Evolutionary conservation across 2,888 invertebrate species (phyloP).

Genomic region (Carpatolechia fugitivella): DNA sequence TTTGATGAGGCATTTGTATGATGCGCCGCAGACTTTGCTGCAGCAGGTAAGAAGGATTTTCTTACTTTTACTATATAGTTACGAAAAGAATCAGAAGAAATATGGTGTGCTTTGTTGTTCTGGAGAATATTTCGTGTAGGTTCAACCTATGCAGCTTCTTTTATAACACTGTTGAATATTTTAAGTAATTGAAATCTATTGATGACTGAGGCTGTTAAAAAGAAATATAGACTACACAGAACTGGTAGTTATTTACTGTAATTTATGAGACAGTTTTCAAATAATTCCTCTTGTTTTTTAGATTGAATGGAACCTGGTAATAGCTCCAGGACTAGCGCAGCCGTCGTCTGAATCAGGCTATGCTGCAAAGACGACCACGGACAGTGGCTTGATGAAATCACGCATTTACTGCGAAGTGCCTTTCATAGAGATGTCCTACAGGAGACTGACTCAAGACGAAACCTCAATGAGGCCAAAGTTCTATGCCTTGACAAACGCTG

Average conservation of each 20-base stretch:
- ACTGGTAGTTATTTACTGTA: too few relatives aligned
- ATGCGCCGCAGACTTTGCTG: conserved; percentile 90
- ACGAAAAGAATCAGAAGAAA: too few relatives aligned
- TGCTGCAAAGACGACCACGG: conserved; percentile 46
- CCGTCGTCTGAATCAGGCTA: conserved; percentile 46
- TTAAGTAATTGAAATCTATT: too few relatives aligned
- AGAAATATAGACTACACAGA: too few relatives aligned
- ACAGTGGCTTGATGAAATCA: conserved; percentile 55
- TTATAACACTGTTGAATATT: too few relatives aligned
- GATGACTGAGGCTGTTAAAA: too few relatives aligned
- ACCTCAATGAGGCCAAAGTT: conserved; percentile 92
- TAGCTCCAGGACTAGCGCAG: conserved; percentile 66
- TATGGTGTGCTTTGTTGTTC: too few relatives aligned
- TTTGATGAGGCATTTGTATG: conserved; percentile 96
- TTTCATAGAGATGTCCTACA: conserved; percentile 63
- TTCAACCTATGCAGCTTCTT: background rate
- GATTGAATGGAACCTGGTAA: conserved; percentile 76
- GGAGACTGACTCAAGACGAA: conserved; percentile 73
- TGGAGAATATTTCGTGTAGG: background rate
- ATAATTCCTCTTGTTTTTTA: conserved; percentile 30
- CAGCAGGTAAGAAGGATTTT: conserved; percentile 89
- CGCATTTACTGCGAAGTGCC: conserved; percentile 73
- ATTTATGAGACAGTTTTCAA: too few relatives aligned
- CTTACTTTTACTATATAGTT: too few relatives aligned
- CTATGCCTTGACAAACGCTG: conserved; percentile 91